Evolutionary conservation across 2,888 invertebrate genomes (phyloP).

Genomic region (Apamea anceps): DNA sequence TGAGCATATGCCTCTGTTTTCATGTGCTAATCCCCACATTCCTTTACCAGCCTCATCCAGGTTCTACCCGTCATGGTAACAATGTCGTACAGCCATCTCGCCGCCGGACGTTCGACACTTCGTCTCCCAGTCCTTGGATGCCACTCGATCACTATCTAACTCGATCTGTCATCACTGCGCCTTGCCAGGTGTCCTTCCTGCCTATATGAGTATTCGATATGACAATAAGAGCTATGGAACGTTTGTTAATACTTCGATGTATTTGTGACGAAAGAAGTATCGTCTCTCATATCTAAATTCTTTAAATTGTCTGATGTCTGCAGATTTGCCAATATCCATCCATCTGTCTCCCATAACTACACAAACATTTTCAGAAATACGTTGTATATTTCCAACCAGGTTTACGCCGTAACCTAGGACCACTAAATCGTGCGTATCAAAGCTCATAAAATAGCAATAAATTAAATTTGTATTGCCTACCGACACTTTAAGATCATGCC

Average conservation of each 20-base stretch:
- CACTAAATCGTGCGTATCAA: constrained; percentile 40
- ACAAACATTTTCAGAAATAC: not conserved
- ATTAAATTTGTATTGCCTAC: constrained; percentile 33
- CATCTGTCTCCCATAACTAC: not conserved
- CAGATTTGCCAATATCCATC: not conserved
- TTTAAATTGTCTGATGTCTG: not conserved
- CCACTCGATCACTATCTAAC: too few relatives aligned
- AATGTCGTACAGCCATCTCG: too few relatives aligned
- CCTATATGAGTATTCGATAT: too few relatives aligned
- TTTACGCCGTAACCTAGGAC: constrained; percentile 23
- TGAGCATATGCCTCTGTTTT: too few relatives aligned
- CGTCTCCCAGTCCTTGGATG: too few relatives aligned
- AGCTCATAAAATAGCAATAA: constrained; percentile 45
- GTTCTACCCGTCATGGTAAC: too few relatives aligned
- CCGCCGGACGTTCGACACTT: too few relatives aligned
- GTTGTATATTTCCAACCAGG: constrained; percentile 1
- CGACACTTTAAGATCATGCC: constrained; percentile 43
- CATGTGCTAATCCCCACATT: too few relatives aligned
- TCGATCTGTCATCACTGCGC: too few relatives aligned
- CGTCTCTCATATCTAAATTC: not conserved
- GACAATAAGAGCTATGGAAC: too few relatives aligned
- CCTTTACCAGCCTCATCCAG: too few relatives aligned
- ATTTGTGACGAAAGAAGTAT: not conserved
- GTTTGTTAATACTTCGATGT: not conserved
- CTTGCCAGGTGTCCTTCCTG: too few relatives aligned